These are phyloP conservation scores for Numida meleagris DNA, from an alignment of 2,113 vertebrate species.

Conservation along the genomic window DNA sequence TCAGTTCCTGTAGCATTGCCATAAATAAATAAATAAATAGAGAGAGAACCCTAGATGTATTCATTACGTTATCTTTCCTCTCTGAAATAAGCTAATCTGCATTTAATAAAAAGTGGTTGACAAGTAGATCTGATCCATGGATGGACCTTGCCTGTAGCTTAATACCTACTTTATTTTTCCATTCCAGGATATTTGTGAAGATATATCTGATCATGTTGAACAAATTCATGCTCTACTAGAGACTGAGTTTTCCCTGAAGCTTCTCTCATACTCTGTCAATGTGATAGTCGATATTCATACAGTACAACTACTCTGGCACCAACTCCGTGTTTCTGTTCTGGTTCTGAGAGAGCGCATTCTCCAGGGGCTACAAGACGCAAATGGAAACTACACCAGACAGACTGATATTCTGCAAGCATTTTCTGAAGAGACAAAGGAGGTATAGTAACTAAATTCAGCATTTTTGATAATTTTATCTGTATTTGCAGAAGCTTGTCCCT, in stretches of 20 bases:
- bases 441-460: constrained; percentile 56
- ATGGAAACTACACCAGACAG: constrained; percentile 97
- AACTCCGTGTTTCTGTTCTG: constrained; percentile 96
- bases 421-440: constrained; percentile 92
- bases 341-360: constrained; percentile 96
- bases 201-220: constrained; percentile 98
- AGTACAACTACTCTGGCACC: constrained; percentile 97
- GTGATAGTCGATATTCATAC: constrained; percentile 97
- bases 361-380: constrained; percentile 97
- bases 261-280: constrained; percentile 96
- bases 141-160: neutral
- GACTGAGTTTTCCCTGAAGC: constrained; percentile 97
- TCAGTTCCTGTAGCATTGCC: constrained; percentile 35
- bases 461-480: neutral
- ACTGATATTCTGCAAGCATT: constrained; percentile 97
- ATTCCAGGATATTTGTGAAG: constrained; percentile 95
- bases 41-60: neutral
- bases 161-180: constrained; percentile 43
- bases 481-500: neutral
- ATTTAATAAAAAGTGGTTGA: constrained; percentile 4
- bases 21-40: neutral
- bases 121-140: neutral
- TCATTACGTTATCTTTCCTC: neutral
- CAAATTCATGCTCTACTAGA: constrained; percentile 98
- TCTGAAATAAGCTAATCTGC: neutral